Base-by-base conservation (phyloP, 2,797 vertebrate species). In the Malacoctenus gilli region DNA sequence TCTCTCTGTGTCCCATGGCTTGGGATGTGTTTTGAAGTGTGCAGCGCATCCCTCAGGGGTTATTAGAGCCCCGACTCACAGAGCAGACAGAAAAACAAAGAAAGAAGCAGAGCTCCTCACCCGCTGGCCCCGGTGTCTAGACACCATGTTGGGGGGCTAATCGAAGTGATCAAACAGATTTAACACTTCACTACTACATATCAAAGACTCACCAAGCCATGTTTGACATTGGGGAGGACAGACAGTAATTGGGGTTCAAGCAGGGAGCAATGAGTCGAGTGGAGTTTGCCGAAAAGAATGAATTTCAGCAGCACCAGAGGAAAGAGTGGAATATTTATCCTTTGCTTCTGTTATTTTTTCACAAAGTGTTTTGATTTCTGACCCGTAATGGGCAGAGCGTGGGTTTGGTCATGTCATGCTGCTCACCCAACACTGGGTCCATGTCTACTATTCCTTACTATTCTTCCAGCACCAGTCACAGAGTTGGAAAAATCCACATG, bases 161-260 rank as follows among this genome's bases (percentile, higher is more conserved):
- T 86, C 62, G 54, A 80, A 68, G 53, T 67, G 81, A 87, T 87
- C 84, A 85, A 86, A 86, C 63, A 48, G 72, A 80, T 76, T 75
- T 73, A 80, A 71, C 74, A 65, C 75, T 68, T 66, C n/a, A 9
- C 59, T 72, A 55, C 54, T 63, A 11, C 64, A 77, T 67, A 88
- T 85, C 85, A 89, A 79, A 86, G 75, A 59, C 57, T 22, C 19
- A 52, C 6, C 37, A 48, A 44, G 37, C 30, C 58, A 44, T 56
- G 28, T 73, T 50, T 40, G 54, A 52, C 59, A 42, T 35, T 12
- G 16, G 10, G 10, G 19, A 53, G 56, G 57, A 43, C 14, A 5
- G 25, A 50, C 66, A 61, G 73, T 36, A 73, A 77, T 67, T 25
- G 63, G 52, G 46, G 39, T 48, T 50, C 46, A 49, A 43, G 30